Evolutionary conservation across 2,113 vertebrate genomes (phyloP).

Genomic region (Rhea americana): DNA sequence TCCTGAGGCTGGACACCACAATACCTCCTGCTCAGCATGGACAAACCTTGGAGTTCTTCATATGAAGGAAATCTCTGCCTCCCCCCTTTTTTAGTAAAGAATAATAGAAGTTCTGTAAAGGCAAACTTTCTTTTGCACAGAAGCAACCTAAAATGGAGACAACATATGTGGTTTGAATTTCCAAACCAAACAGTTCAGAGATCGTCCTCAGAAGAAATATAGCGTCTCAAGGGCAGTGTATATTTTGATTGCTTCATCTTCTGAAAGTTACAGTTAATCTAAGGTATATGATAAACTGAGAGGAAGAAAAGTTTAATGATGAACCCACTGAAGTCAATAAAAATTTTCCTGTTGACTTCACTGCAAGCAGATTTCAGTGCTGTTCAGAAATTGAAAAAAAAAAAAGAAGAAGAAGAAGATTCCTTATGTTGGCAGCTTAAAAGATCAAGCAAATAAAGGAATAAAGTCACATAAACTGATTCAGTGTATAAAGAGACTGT

Average conservation of each 20-base stretch:
- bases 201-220: neutral
- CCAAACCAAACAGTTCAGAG: slow-evolving; percentile 1
- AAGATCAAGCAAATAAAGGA: slow-evolving; percentile 42
- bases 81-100: neutral
- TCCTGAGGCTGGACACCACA: neutral
- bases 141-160: slow-evolving; percentile 25
- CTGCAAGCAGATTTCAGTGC: neutral
- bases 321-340: neutral
- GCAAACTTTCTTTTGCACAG: neutral
- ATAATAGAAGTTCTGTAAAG: neutral
- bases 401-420: neutral
- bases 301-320: slow-evolving; percentile 3
- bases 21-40: neutral
- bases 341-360: slow-evolving; percentile 5
- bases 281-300: neutral
- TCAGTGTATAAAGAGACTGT: slow-evolving; percentile 53
- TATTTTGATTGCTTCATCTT: neutral
- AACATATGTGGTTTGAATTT: slow-evolving; percentile 12
- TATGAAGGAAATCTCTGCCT: neutral
- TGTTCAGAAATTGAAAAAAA: neutral
- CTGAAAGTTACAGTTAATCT: slow-evolving; percentile 24
- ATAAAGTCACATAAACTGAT: slow-evolving; percentile 38
- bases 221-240: slow-evolving; percentile 13
- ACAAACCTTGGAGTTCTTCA: neutral
- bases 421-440: slow-evolving; percentile 2